Conservation (phyloP, 1,140 invertebrate genomes). For the Halyomorpha halys region DNA sequence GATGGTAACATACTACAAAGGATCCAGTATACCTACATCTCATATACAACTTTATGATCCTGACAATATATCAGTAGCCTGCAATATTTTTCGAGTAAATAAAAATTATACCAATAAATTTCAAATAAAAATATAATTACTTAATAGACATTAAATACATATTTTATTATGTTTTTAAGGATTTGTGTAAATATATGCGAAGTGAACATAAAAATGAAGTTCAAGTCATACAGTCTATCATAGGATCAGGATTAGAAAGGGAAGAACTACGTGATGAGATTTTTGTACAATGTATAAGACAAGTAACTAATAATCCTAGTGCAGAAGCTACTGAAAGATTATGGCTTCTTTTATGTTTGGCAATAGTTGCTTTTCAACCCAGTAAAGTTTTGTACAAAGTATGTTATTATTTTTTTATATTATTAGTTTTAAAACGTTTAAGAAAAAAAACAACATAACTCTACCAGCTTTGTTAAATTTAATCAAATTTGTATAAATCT, state of each 20-base stretch:
- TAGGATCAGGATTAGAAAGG: constrained; percentile 73
- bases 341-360: constrained; percentile 81
- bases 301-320: constrained; percentile 47
- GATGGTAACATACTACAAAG: constrained; percentile 84
- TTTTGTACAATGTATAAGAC: constrained; percentile 75
- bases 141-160: constrained; percentile 15
- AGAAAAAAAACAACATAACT: too few relatives aligned
- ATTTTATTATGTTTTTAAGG: constrained; percentile 42
- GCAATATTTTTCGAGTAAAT: constrained; percentile 78
- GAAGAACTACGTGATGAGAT: constrained; percentile 85
- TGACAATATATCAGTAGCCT: constrained; percentile 82
- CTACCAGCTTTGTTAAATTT: not conserved
- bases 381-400: constrained; percentile 74
- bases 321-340: constrained; percentile 45
- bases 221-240: constrained; percentile 70
- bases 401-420: constrained; percentile 16
- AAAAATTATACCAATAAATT: not conserved
- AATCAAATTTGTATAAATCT: not conserved
- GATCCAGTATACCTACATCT: constrained; percentile 79
- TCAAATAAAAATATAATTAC: not conserved
- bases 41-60: constrained; percentile 93
- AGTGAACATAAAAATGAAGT: constrained; percentile 74
- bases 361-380: constrained; percentile 84
- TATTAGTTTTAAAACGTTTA: not conserved
- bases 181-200: constrained; percentile 74